A percentile compares a stretch with the other conserved stretches of the same genome.
These are phyloP conservation scores for Pelochelys cantorii DNA, from an alignment of 2,797 vertebrate species.

Conservation along the genomic window DNA sequence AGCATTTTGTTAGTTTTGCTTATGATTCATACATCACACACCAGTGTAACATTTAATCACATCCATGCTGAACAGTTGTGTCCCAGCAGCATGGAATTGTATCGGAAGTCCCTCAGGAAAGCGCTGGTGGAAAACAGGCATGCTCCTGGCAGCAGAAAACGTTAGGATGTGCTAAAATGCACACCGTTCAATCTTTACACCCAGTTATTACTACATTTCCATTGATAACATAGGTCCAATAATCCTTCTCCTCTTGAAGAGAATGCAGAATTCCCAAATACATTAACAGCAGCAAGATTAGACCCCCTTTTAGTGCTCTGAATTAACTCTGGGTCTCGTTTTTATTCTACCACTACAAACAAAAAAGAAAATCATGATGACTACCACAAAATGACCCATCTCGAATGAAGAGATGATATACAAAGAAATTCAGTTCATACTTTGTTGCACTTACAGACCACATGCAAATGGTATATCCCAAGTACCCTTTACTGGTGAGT, in stretches of 20 bases:
- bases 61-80: background rate
- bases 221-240: background rate
- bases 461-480: background rate
- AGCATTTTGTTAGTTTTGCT: background rate
- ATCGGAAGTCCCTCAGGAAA: background rate
- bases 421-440: background rate
- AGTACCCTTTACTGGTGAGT: fast-evolving
- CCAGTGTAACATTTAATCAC: background rate
- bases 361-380: background rate
- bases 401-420: background rate
- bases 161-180: background rate
- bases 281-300: background rate
- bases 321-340: background rate
- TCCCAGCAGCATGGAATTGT: background rate
- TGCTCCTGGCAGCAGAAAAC: background rate
- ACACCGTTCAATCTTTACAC: background rate
- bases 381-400: background rate
- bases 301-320: background rate
- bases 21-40: background rate
- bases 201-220: background rate
- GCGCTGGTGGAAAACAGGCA: background rate
- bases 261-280: background rate
- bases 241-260: background rate
- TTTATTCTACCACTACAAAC: background rate
- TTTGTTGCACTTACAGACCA: background rate